Evolutionary conservation across 2,888 invertebrate species (phyloP).

Genomic region (Xestia xanthographa): DNA sequence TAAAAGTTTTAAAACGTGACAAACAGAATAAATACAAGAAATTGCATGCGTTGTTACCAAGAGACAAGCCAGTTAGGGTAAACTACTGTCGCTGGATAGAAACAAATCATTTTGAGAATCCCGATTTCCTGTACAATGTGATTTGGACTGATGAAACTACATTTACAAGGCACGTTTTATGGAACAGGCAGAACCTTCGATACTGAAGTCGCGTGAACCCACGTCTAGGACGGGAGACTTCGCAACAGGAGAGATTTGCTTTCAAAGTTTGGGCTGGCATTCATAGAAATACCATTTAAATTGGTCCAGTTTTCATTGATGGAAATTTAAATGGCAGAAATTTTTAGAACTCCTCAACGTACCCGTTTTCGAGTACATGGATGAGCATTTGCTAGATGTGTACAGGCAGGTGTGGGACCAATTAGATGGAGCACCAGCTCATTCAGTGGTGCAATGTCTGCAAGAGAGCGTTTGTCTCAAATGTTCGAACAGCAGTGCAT

Average conservation of each 20-base stretch:
- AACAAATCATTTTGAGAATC: background rate
- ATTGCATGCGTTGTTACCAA: too few species aligned
- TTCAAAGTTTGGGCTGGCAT: constrained; percentile 10
- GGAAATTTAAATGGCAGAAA: constrained; percentile 2
- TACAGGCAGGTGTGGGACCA: constrained; percentile 9
- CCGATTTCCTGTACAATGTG: background rate
- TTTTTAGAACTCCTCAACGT: constrained; percentile 6
- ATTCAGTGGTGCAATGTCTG: constrained; percentile 12
- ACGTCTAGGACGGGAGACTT: background rate
- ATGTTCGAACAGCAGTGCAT: constrained; percentile 6
- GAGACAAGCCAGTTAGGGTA: too few species aligned
- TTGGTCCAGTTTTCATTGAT: background rate
- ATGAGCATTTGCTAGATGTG: background rate
- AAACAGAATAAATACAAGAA: too few species aligned
- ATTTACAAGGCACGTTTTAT: background rate
- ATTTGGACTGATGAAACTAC: background rate
- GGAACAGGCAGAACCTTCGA: background rate
- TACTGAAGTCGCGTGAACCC: background rate
- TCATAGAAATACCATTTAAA: constrained; percentile 4
- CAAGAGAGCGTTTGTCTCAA: constrained; percentile 13
- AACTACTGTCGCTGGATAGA: too few species aligned
- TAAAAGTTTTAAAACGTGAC: too few species aligned
- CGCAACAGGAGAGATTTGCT: background rate
- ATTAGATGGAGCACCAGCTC: constrained; percentile 9
- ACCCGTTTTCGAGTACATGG: background rate